Percentiles rank a stretch among this genome's conserved stretches.
Conservation (phyloP, 2,888 invertebrate species). For the Neoaliturus tenellus region DNA sequence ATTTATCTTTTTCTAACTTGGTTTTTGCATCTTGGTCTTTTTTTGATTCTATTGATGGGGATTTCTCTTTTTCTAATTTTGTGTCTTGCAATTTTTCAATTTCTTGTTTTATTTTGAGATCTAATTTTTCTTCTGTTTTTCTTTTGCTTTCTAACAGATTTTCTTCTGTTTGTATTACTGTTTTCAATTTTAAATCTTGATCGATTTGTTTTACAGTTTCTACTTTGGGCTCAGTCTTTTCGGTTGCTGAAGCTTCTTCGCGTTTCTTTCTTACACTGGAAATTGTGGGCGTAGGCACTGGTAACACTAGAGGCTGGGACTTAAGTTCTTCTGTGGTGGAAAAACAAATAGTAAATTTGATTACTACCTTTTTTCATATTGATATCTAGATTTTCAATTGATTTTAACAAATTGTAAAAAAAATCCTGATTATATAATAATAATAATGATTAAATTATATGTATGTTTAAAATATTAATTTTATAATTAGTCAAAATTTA, state of each 20-base stretch:
- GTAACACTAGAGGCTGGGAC: constrained; percentile 27
- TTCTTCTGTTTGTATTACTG: background rate
- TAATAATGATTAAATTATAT: too few relatives aligned
- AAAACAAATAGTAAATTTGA: background rate
- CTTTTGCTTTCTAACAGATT: background rate
- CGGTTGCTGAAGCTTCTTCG: constrained; percentile 43
- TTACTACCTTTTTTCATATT: too few relatives aligned
- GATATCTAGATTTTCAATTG: too few relatives aligned
- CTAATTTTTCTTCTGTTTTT: background rate
- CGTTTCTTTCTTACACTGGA: constrained; percentile 34
- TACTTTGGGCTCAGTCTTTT: constrained; percentile 35
- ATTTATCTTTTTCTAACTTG: background rate
- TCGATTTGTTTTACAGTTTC: constrained; percentile 57
- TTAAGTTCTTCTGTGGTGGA: constrained; percentile 29
- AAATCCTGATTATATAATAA: too few relatives aligned
- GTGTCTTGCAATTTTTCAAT: constrained; percentile 3
- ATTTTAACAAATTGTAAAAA: too few relatives aligned
- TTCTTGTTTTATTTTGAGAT: constrained; percentile 7
- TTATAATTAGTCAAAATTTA: too few relatives aligned
- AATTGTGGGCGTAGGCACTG: constrained; percentile 52
- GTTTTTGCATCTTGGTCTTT: too few relatives aligned
- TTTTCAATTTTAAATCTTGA: constrained; percentile 37
- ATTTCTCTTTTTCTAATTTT: background rate
- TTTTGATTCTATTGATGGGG: too few relatives aligned
- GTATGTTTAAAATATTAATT: too few relatives aligned